Percentiles rank a stretch among this genome's conserved stretches.
Evolutionary conservation across 2,888 invertebrate genomes (phyloP).

Genomic region (Elmis aenea): DNA sequence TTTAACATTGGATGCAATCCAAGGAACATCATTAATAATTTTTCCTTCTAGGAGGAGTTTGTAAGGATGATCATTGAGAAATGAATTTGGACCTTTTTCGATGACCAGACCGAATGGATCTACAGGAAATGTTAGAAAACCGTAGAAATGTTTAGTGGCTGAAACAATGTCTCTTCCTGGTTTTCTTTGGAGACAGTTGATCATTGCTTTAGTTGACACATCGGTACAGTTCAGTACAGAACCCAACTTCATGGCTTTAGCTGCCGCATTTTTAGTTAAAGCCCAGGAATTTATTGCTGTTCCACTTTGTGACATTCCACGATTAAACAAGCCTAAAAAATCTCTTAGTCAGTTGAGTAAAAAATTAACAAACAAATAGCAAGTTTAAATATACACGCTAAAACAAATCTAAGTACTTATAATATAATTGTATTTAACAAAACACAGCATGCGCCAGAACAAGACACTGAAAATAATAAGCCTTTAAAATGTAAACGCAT

Average conservation of each 20-base stretch:
- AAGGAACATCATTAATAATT: conserved; percentile 62
- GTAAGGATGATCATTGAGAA: conserved; percentile 61
- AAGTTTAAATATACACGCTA: no score
- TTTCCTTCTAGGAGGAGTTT: conserved; percentile 55
- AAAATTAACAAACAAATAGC: not conserved
- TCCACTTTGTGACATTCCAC: conserved; percentile 67
- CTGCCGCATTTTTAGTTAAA: conserved; percentile 51
- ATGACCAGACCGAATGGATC: conserved; percentile 36
- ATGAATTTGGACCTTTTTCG: conserved; percentile 51
- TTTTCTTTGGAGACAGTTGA: conserved; percentile 59
- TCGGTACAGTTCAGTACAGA: conserved; percentile 58
- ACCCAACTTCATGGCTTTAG: conserved; percentile 58
- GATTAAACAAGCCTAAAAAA: conserved; percentile 50
- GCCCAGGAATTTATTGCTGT: conserved; percentile 56
- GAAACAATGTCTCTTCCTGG: conserved; percentile 55
- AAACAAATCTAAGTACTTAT: no score
- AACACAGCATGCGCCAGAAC: no score
- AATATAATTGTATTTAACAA: no score
- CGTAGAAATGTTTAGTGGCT: conserved; percentile 52
- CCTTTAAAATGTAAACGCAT: no score
- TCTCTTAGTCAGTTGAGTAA: not conserved
- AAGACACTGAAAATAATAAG: no score
- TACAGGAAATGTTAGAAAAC: conserved; percentile 39
- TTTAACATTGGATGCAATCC: conserved; percentile 62
- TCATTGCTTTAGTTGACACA: conserved; percentile 50